A percentile compares a stretch with the other conserved stretches of the same genome.
These are phyloP conservation scores for Conops quadrifasciatus DNA, from an alignment of 2,888 invertebrate genomes.

Conservation along the genomic window DNA sequence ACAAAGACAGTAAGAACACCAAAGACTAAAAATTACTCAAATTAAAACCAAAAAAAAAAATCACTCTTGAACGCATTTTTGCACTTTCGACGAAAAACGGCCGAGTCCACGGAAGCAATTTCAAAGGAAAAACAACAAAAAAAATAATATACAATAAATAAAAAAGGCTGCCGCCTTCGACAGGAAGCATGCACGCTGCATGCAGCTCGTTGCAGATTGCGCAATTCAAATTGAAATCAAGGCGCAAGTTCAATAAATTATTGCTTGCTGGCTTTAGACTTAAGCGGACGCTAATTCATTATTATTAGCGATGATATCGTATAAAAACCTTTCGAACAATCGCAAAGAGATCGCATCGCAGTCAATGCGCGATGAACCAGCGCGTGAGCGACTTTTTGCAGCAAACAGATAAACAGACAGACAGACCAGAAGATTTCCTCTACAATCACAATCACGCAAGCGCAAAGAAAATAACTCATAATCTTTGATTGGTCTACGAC, in stretches of 20 bases:
- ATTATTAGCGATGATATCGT: constrained; percentile 33
- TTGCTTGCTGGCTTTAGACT: constrained; percentile 26
- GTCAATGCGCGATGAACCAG: not conserved
- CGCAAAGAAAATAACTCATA: constrained; percentile 27
- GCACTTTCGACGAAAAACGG: constrained; percentile 6
- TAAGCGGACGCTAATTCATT: constrained; percentile 36
- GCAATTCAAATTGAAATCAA: constrained; percentile 1
- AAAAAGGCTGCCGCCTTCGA: not conserved
- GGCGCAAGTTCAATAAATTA: constrained; percentile 20
- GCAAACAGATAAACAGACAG: not conserved
- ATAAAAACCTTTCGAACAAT: constrained; percentile 21
- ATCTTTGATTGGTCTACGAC: constrained; percentile 33
- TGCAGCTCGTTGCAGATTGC: constrained; percentile 5
- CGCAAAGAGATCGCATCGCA: constrained; percentile 12
- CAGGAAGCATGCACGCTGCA: not conserved
- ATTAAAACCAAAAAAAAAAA: too few species aligned
- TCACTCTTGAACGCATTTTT: constrained; percentile 5
- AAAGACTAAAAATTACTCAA: too few species aligned
- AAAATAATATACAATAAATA: not conserved
- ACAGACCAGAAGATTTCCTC: not conserved
- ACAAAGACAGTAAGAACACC: not conserved
- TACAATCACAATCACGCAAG: constrained; percentile 16
- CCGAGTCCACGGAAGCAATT: too few species aligned
- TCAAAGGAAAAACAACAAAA: not conserved
- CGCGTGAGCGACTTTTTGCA: not conserved